phyloP scores from a whole-genome alignment of 2,797 vertebrate genomes.

The Coluber constrictor region DNA sequence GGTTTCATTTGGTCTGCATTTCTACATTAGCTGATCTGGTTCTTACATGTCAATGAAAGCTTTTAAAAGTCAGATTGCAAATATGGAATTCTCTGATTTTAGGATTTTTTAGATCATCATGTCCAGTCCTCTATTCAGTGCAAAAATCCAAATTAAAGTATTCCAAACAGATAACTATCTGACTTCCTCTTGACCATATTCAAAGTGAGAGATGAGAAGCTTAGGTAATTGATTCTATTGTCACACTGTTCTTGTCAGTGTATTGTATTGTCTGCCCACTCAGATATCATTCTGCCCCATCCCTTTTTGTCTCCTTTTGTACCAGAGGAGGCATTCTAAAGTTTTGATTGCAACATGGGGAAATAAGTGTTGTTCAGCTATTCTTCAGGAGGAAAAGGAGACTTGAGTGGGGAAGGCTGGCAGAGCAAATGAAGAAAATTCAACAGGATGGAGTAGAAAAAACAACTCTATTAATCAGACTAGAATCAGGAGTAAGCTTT shows the following conservation, averaged over 20 bases:
- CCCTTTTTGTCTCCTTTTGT: neutral
- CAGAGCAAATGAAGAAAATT: neutral
- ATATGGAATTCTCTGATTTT: neutral
- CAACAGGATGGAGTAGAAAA: neutral
- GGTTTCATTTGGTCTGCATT: neutral
- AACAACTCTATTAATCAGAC: neutral
- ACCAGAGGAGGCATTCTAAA: neutral
- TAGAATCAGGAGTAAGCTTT: neutral
- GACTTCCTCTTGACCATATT: neutral
- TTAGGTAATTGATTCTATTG: neutral
- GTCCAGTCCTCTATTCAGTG: neutral
- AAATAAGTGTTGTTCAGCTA: neutral
- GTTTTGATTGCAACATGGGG: neutral
- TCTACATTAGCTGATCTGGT: neutral
- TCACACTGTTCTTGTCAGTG: neutral
- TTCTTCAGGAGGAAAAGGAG: neutral
- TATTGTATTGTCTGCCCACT: neutral
- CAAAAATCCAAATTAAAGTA: neutral
- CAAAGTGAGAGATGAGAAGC: neutral
- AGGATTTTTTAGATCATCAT: neutral
- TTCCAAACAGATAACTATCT: neutral
- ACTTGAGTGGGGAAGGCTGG: neutral
- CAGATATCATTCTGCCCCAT: neutral
- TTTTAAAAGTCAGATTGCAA: neutral
- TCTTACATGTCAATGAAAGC: neutral